Base-by-base conservation (phyloP, 1,140 invertebrate genomes). In the Atopsyche davidsoni region DNA sequence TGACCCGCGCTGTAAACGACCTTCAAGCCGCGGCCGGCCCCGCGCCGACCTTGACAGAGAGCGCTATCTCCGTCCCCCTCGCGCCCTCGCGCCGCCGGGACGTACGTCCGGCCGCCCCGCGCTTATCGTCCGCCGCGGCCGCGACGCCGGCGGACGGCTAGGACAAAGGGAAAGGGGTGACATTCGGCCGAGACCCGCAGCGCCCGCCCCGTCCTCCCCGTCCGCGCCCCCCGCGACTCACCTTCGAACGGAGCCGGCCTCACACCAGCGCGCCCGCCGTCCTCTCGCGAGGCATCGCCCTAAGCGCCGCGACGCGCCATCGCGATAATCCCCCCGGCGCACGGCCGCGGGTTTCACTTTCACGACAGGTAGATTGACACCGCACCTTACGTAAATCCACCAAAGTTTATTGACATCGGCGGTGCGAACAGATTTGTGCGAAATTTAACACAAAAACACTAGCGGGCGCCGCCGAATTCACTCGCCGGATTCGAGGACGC, bases 1-100 rank as follows among this genome's bases (percentile, higher is more conserved):
- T 53, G 51, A 53, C 51, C 32, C 38, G 18, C n/a, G 51, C 49
- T 42, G 53, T 48, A 48, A 51, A 55, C 53, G 53, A 57, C 55
- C 55, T 57, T 57, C 55, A 53, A 49, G 55, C 46, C 41, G 31
- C 46, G 55, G 48, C 36, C 44, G 50, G 47, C 46, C 48, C 43
- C 46, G 32, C 35, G 32, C 50, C 49, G 48, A 50, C 48, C 49
- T 50, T 50, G 49, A 51, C 48, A 50, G 50, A 46, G 32, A 28
- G 36, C 22, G 38, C 14, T 38, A 35, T 46, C 17, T 44, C 50
- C 31, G 14, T 46, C 46, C 45, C 54, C 22, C 49, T 49, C 53
- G 38, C 17, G n/a, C 42, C 23, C 21, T 19, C 17, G 35, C 40
- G 19, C 36, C 13, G 35, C 32, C 6, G 46, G 16, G 28, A 34